phyloP scores from a whole-genome alignment of 2,797 vertebrate species.

The Trachops cirrhosus region DNA sequence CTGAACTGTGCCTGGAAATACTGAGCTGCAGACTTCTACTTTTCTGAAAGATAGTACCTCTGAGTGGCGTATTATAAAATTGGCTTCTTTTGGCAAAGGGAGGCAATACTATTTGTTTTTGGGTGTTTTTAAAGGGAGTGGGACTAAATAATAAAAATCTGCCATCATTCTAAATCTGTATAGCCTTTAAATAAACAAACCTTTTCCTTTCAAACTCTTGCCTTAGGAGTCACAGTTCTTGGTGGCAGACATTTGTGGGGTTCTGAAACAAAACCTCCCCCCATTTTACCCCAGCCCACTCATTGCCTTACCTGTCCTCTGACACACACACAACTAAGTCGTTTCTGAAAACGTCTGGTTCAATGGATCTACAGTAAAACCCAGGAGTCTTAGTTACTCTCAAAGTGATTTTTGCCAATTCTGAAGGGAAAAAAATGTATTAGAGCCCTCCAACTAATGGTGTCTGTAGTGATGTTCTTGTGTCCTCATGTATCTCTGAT shows the following conservation, averaged over 20 bases:
- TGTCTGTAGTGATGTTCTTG: background rate
- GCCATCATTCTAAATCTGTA: background rate
- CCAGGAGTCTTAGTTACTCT: background rate
- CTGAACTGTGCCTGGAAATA: background rate
- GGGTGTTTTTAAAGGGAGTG: background rate
- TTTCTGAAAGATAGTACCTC: background rate
- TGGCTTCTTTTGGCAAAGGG: background rate
- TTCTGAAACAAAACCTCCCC: background rate
- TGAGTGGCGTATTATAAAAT: background rate
- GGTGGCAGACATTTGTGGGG: background rate
- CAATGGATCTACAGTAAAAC: background rate
- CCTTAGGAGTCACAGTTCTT: background rate
- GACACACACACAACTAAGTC: rapidly evolving
- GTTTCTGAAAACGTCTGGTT: background rate
- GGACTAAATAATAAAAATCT: background rate
- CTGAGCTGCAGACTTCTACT: background rate
- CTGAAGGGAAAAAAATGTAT: background rate
- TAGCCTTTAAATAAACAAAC: background rate
- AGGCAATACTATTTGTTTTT: background rate
- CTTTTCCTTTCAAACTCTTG: background rate
- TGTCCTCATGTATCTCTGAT: background rate
- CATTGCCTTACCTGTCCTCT: rapidly evolving
- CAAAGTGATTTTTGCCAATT: background rate
- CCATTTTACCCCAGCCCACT: rapidly evolving
- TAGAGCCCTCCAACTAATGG: background rate